Conservation (phyloP, 2,888 invertebrate species). For the Andrena haemorrhoa region DNA sequence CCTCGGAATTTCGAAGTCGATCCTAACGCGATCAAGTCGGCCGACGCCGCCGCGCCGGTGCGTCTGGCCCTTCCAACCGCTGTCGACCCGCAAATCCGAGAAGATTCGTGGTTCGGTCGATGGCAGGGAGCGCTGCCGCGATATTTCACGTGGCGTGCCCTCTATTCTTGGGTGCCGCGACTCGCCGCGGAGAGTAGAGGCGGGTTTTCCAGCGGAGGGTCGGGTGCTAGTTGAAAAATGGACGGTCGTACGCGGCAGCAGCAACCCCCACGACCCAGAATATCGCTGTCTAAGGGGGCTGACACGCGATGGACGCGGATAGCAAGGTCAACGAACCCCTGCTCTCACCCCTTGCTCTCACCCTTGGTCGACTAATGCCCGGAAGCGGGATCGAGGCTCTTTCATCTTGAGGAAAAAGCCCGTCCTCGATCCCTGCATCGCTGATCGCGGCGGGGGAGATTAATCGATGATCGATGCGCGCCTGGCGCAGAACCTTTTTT, state of each 20-base stretch:
- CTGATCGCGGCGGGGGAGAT: slow-evolving; percentile 22
- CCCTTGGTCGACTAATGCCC: slow-evolving; percentile 46
- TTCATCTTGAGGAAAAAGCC: slow-evolving; percentile 57
- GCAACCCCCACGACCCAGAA: slow-evolving; percentile 14
- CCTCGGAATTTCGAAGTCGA: slow-evolving; percentile 19
- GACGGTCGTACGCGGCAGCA: slow-evolving; percentile 13
- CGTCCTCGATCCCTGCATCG: slow-evolving; percentile 34
- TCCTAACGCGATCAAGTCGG: neutral
- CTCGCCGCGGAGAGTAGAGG: neutral
- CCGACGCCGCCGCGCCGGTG: slow-evolving; percentile 6
- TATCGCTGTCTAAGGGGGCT: slow-evolving; percentile 17
- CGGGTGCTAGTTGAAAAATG: slow-evolving; percentile 33
- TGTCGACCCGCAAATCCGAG: slow-evolving; percentile 2
- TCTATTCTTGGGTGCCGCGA: neutral
- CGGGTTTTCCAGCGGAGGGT: slow-evolving; percentile 19
- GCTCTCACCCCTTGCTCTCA: slow-evolving; percentile 30
- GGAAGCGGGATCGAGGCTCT: slow-evolving; percentile 59
- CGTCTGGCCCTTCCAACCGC: neutral
- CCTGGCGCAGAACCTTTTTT: neutral
- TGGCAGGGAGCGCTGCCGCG: neutral
- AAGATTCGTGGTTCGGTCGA: neutral
- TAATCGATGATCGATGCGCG: slow-evolving; percentile 20
- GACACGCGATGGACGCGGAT: slow-evolving; percentile 19
- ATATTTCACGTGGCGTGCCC: slow-evolving; percentile 15
- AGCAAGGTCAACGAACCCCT: slow-evolving; percentile 54